Evolutionary conservation across 2,113 vertebrate genomes (phyloP).

Genomic region (Chlamydotis undulata): DNA sequence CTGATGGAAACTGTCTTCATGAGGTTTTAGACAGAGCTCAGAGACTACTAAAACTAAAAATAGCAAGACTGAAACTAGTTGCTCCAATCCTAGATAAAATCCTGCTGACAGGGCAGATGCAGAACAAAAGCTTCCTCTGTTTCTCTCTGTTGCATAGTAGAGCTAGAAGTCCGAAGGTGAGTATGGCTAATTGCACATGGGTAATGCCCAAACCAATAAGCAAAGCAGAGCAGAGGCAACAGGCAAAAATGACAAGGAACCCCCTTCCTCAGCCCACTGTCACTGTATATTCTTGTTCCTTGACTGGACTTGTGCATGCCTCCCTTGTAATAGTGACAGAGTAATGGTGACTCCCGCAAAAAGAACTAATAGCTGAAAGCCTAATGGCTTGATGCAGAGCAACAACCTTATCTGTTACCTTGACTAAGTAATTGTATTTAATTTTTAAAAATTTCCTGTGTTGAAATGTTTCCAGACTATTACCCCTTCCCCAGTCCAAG

Average conservation of each 20-base stretch:
- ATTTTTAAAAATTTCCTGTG: constrained; percentile 46
- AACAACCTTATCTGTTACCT: constrained; percentile 37
- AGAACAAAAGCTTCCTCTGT: not conserved
- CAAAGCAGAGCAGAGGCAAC: not conserved
- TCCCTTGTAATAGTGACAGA: not conserved
- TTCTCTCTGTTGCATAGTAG: not conserved
- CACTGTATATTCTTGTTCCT: not conserved
- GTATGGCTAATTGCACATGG: not conserved
- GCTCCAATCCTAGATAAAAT: not conserved
- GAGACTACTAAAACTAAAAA: not conserved
- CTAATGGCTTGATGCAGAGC: constrained; percentile 6
- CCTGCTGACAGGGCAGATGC: not conserved
- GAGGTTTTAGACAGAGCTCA: not conserved
- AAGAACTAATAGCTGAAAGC: constrained; percentile 3
- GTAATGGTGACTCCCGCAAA: not conserved
- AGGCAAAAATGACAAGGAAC: not conserved
- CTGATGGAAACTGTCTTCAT: not conserved
- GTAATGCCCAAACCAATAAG: not conserved
- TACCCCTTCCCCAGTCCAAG: constrained; percentile 65
- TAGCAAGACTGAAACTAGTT: not conserved
- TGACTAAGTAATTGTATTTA: constrained; percentile 31
- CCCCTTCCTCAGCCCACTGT: not conserved
- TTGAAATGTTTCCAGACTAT: constrained; percentile 75
- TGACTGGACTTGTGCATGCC: not conserved
- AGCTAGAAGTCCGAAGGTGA: not conserved